These are phyloP conservation scores for Palloptera scutellata DNA, from an alignment of 2,888 invertebrate genomes.

Conservation along the genomic window DNA sequence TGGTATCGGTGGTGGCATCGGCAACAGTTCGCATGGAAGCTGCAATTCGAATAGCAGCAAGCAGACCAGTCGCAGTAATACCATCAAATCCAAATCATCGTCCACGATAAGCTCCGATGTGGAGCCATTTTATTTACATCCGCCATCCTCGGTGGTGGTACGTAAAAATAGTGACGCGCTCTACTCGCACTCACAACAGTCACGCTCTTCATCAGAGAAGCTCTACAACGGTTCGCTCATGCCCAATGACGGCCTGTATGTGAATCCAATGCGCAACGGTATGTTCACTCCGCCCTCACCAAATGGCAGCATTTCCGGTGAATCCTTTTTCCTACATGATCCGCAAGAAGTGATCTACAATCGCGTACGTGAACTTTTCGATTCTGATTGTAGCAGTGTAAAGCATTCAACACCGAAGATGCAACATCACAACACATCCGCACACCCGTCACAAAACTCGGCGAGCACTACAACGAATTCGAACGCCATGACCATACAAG, in stretches of 20 bases:
- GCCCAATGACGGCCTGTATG: slow-evolving; percentile 77
- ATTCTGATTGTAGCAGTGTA: slow-evolving; percentile 65
- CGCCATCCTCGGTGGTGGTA: slow-evolving; percentile 65
- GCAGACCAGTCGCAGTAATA: slow-evolving; percentile 62
- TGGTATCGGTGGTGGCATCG: slow-evolving; percentile 13
- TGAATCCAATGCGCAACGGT: slow-evolving; percentile 77
- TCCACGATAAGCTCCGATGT: slow-evolving; percentile 64
- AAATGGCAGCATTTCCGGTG: slow-evolving; percentile 69
- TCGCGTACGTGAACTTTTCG: slow-evolving; percentile 84
- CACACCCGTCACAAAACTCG: slow-evolving; percentile 18
- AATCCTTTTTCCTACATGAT: slow-evolving; percentile 86
- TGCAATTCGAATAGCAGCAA: slow-evolving; percentile 59
- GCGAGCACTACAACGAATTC: slow-evolving; percentile 39
- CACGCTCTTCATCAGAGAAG: slow-evolving; percentile 60
- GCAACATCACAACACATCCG: slow-evolving; percentile 28
- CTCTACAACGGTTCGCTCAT: slow-evolving; percentile 56
- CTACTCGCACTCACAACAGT: slow-evolving; percentile 51
- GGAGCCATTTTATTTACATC: slow-evolving; percentile 81
- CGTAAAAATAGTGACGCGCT: slow-evolving; percentile 60
- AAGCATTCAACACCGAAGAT: slow-evolving; percentile 47
- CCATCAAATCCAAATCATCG: slow-evolving; percentile 64
- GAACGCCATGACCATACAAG: slow-evolving; percentile 75
- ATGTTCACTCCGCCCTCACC: slow-evolving; percentile 68
- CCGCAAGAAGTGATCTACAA: slow-evolving; percentile 83
- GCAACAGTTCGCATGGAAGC: slow-evolving; percentile 46